phyloP scores from a whole-genome alignment of 2,797 vertebrate genomes.

The Brotula barbata region DNA sequence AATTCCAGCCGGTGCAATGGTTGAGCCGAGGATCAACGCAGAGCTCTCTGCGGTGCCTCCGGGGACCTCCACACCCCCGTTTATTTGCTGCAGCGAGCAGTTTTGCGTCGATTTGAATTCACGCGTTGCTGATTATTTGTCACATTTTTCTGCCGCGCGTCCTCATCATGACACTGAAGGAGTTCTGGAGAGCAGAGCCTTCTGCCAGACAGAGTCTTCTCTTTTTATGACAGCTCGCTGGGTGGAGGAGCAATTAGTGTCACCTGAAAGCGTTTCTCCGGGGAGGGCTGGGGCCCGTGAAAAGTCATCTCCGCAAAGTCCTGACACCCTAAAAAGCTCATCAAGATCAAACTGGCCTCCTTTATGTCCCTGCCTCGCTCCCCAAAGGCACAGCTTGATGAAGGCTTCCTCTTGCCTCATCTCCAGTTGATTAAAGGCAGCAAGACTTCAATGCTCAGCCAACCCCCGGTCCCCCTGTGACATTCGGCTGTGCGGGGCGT shows the following conservation, averaged over 20 bases:
- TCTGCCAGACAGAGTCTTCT: constrained; percentile 61
- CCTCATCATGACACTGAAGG: constrained; percentile 60
- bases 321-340: constrained; percentile 76
- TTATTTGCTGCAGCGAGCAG: constrained; percentile 61
- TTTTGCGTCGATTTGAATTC: constrained; percentile 76
- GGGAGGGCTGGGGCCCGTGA: constrained; percentile 62
- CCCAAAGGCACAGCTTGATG: constrained; percentile 65
- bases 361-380: constrained; percentile 75
- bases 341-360: constrained; percentile 76
- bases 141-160: constrained; percentile 49
- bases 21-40: too few species aligned
- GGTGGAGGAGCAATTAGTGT: constrained; percentile 81
- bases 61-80: constrained; percentile 38
- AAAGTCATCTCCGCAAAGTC: constrained; percentile 76
- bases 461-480: constrained; percentile 41
- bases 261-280: constrained; percentile 78
- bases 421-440: constrained; percentile 76
- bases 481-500: constrained; percentile 24
- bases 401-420: constrained; percentile 74
- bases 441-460: constrained; percentile 61
- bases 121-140: constrained; percentile 67
- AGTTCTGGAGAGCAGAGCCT: constrained; percentile 46
- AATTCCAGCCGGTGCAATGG: too few species aligned
- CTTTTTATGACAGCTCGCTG: constrained; percentile 70
- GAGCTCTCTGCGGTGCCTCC: constrained; percentile 34